Evolutionary conservation across 2,113 vertebrate genomes (phyloP).

Genomic region (Tachysurus fulvidraco): DNA sequence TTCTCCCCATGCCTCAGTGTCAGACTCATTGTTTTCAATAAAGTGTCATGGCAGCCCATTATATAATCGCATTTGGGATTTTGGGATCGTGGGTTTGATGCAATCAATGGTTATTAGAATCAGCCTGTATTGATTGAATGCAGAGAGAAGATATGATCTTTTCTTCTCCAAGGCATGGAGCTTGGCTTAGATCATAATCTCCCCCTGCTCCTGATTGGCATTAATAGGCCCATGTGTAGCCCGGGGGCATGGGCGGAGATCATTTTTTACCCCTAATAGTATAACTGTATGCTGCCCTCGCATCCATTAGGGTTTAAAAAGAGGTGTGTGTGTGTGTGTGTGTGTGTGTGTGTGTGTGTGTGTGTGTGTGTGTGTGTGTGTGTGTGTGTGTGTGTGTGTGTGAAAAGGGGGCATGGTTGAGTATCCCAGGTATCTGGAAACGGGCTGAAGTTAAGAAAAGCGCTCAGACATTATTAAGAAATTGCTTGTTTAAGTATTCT

Average conservation of each 20-base stretch:
- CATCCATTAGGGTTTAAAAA: slow-evolving; percentile 45
- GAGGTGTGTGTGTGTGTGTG: background rate
- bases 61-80: slow-evolving; percentile 78
- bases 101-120: slow-evolving; percentile 81
- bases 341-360: background rate
- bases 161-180: slow-evolving; percentile 51
- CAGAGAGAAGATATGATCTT: slow-evolving; percentile 70
- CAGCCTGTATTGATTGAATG: slow-evolving; percentile 77
- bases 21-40: slow-evolving; percentile 81
- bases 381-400: background rate
- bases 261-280: slow-evolving; percentile 61
- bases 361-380: background rate
- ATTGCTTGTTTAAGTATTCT: background rate
- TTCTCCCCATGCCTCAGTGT: slow-evolving; percentile 57
- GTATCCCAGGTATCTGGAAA: slow-evolving; percentile 11
- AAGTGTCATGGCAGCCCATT: slow-evolving; percentile 75
- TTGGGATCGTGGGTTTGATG: slow-evolving; percentile 76
- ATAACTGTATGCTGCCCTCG: slow-evolving; percentile 49
- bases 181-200: slow-evolving; percentile 50
- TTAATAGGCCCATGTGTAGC: slow-evolving; percentile 48
- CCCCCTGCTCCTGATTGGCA: slow-evolving; percentile 48
- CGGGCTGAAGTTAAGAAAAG: background rate
- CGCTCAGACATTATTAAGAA: slow-evolving; percentile 16
- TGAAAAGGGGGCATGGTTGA: background rate
- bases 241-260: slow-evolving; percentile 47